phyloP scores from a whole-genome alignment of 2,113 vertebrate genomes.

The Orycteropus afer region DNA sequence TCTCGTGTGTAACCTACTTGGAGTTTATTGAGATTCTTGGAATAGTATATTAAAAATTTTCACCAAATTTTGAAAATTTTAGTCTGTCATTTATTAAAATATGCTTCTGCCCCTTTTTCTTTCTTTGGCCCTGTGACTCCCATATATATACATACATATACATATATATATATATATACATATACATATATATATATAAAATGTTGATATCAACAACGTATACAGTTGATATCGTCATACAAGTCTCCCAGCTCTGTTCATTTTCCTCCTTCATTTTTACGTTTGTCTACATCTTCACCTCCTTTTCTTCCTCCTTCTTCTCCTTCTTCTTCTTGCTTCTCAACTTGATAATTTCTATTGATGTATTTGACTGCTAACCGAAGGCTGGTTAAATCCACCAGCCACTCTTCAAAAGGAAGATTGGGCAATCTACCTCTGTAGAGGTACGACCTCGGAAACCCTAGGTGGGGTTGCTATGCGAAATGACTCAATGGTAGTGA shows the following conservation, averaged over 20 bases:
- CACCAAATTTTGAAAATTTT: constrained; percentile 14
- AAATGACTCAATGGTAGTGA: too few species aligned
- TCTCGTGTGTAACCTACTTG: not conserved
- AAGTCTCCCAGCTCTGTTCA: not conserved
- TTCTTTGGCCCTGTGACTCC: not conserved
- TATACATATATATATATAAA: too few species aligned
- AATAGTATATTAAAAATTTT: not conserved
- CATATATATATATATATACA: too few species aligned
- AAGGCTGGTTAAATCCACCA: too few species aligned
- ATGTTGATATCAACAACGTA: too few species aligned
- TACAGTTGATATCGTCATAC: not conserved
- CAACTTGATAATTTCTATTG: not conserved
- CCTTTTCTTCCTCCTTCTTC: not conserved
- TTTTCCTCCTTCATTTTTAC: not conserved
- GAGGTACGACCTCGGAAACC: too few species aligned
- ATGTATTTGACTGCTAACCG: too few species aligned
- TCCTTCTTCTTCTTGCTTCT: not conserved
- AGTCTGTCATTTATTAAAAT: not conserved
- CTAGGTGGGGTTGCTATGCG: too few species aligned
- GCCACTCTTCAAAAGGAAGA: too few species aligned
- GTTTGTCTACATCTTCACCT: not conserved
- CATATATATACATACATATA: too few species aligned
- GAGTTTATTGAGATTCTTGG: not conserved
- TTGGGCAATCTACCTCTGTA: too few species aligned
- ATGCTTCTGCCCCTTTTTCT: not conserved